Percentiles rank a stretch among this genome's conserved stretches.
Conservation (phyloP, 2,888 invertebrate species). For the Julus scandinavius region DNA sequence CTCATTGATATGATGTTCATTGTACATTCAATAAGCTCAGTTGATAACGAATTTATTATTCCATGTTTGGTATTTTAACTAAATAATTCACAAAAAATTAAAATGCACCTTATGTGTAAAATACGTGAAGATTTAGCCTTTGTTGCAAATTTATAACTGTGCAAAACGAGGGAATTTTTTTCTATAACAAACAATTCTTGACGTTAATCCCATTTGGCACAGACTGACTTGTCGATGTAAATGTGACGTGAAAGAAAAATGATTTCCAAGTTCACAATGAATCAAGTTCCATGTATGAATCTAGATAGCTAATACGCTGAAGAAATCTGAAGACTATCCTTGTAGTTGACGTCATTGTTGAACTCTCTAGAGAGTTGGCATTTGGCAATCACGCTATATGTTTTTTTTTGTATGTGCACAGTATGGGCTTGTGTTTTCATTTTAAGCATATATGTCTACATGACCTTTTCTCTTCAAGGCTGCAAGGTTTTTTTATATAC, state of each 20-base stretch:
- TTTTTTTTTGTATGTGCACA: background rate
- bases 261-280: background rate
- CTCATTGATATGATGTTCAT: no score
- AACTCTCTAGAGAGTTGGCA: background rate
- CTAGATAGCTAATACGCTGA: background rate
- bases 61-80: no score
- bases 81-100: no score
- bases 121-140: no score
- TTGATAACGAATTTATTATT: no score
- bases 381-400: background rate
- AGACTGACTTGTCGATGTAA: background rate
- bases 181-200: no score
- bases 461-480: constrained; percentile 15
- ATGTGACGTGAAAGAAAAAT: background rate
- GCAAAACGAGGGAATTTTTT: background rate
- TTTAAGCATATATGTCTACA: background rate
- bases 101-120: no score
- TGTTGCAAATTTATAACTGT: no score
- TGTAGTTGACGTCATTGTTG: background rate
- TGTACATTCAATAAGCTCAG: no score
- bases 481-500: background rate
- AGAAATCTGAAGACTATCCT: background rate
- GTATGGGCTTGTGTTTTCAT: background rate
- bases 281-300: background rate
- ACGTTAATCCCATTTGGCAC: no score